phyloP scores from a whole-genome alignment of 2,797 vertebrate genomes.

The Novumbra hubbsi region DNA sequence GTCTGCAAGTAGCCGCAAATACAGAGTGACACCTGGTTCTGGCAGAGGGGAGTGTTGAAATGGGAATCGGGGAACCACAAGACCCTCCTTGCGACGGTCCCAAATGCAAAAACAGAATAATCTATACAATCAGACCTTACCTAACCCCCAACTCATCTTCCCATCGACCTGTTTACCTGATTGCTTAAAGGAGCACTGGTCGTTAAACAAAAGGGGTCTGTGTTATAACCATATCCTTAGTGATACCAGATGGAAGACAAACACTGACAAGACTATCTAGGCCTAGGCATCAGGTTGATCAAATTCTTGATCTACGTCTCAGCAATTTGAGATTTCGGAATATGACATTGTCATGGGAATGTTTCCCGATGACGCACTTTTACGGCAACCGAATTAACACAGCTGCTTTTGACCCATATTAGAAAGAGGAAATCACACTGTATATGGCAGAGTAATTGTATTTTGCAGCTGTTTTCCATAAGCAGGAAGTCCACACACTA shows the following conservation, averaged over 20 bases:
- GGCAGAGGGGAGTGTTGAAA: conserved; percentile 20
- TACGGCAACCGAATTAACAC: not conserved
- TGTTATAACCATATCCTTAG: not conserved
- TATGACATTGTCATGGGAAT: not conserved
- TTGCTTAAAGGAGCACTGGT: not conserved
- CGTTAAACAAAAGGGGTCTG: not conserved
- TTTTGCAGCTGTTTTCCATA: not conserved
- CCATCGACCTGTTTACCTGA: not conserved
- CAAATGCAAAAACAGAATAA: not conserved
- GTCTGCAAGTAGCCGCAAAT: conserved; percentile 59
- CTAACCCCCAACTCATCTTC: not conserved
- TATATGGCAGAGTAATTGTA: not conserved
- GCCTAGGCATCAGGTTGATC: conserved; percentile 10
- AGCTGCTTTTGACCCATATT: not conserved
- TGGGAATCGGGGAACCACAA: not conserved
- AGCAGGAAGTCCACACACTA: not conserved
- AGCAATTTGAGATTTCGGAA: not conserved
- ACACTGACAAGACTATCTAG: conserved; percentile 46
- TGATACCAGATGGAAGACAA: not conserved
- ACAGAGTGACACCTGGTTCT: conserved; percentile 62
- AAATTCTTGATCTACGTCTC: conserved; percentile 30
- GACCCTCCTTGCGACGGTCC: not conserved
- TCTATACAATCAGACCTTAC: not conserved
- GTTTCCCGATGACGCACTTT: conserved; percentile 22
- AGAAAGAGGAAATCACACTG: not conserved